A percentile compares a stretch with the other conserved stretches of the same genome.
These are phyloP conservation scores for Himantopus leucocephalus DNA, from an alignment of 2,113 vertebrate genomes.

Conservation along the genomic window DNA sequence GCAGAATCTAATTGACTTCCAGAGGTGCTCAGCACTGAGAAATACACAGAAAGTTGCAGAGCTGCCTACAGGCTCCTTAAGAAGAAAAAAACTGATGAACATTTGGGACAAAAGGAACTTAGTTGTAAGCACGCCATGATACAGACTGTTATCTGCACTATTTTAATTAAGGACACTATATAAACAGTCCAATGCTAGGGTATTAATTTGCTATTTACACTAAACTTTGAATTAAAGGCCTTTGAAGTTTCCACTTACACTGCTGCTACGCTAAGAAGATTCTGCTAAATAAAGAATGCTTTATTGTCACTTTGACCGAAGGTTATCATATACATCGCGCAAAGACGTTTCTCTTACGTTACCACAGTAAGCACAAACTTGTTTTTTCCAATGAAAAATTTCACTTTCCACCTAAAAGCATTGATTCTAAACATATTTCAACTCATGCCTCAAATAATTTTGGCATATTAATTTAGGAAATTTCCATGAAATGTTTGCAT, in stretches of 20 bases:
- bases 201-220: neutral
- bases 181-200: neutral
- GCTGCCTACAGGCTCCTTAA: neutral
- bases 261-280: neutral
- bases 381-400: neutral
- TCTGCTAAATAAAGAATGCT: neutral
- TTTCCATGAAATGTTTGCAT: neutral
- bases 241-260: neutral
- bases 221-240: neutral
- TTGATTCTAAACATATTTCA: neutral
- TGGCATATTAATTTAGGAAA: neutral
- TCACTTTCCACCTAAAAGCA: neutral
- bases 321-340: neutral
- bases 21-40: neutral
- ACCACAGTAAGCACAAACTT: neutral
- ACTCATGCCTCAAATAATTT: neutral
- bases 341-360: neutral
- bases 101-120: neutral
- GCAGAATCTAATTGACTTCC: neutral
- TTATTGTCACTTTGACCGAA: neutral
- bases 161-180: neutral
- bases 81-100: neutral
- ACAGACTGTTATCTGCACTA: neutral
- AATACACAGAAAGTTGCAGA: neutral
- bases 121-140: neutral